phyloP scores from a whole-genome alignment of 2,888 invertebrate genomes.

The Tetanocera ferruginea region DNA sequence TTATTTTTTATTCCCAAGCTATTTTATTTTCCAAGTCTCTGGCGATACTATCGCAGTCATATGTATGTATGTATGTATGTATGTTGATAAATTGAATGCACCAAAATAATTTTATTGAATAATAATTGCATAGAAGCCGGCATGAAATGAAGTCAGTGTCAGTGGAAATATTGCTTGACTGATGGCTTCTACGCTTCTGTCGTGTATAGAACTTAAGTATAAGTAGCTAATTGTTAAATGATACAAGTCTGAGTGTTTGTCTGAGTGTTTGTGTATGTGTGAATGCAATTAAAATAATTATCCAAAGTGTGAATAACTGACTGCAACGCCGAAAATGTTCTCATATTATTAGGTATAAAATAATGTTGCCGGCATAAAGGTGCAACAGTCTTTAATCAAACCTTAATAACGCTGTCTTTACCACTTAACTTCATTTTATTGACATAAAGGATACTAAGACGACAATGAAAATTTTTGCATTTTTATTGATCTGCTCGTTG shows the following conservation, averaged over 20 bases:
- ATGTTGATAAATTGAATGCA: no score
- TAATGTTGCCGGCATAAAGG: neutral
- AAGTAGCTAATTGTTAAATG: neutral
- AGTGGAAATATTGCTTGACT: no score
- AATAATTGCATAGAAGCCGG: no score
- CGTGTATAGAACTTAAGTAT: neutral
- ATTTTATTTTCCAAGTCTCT: no score
- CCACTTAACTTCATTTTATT: neutral
- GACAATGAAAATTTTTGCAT: constrained; percentile 20
- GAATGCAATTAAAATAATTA: neutral
- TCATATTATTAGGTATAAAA: constrained; percentile 27
- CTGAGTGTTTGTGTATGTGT: neutral
- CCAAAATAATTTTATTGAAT: no score
- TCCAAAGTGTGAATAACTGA: constrained; percentile 1
- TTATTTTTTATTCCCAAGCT: no score
- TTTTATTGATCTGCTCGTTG: constrained; percentile 11
- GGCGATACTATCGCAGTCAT: no score
- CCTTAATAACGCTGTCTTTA: neutral
- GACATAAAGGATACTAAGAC: neutral
- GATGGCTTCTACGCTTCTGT: neutral
- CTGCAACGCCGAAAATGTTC: neutral
- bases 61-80: no score
- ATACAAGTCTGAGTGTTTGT: neutral
- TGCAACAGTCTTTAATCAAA: constrained; percentile 10
- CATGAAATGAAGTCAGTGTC: no score